phyloP scores from a whole-genome alignment of 2,888 invertebrate genomes.

The Psococerastis gibbosa region DNA sequence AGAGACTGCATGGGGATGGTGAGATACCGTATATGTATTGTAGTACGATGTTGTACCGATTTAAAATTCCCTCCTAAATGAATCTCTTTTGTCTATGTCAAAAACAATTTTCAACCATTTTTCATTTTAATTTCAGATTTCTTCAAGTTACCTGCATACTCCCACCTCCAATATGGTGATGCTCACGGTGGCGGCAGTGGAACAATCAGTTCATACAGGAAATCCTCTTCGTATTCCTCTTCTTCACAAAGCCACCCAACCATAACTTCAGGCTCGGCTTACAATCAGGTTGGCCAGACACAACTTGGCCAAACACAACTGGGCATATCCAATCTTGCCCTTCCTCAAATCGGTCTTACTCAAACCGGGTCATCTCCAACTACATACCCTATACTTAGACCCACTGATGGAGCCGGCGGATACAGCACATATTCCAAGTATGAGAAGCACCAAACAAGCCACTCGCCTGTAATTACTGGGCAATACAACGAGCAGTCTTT shows the following conservation, averaged over 20 bases:
- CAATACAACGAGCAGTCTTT: not conserved
- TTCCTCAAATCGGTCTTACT: too few species aligned
- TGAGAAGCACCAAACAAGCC: not conserved
- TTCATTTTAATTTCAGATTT: not conserved
- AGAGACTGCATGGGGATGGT: constrained; percentile 1
- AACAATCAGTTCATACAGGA: not conserved
- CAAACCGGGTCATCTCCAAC: too few species aligned
- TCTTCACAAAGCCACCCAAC: not conserved
- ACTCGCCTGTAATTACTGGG: not conserved
- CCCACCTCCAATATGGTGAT: not conserved
- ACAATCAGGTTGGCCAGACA: not conserved
- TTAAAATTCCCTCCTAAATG: not conserved
- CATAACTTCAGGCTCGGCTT: not conserved
- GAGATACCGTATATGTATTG: too few species aligned
- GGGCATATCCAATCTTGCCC: too few species aligned
- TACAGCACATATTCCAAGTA: not conserved
- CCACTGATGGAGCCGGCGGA: not conserved
- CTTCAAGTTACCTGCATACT: not conserved
- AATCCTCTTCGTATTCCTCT: not conserved
- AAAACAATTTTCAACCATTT: too few species aligned
- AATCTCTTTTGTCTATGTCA: not conserved
- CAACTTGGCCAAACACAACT: not conserved
- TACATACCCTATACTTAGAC: not conserved
- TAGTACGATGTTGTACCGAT: not conserved
- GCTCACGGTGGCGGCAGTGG: not conserved